Base-by-base conservation (phyloP, 2,113 vertebrate species). In the Podarcis muralis region DNA sequence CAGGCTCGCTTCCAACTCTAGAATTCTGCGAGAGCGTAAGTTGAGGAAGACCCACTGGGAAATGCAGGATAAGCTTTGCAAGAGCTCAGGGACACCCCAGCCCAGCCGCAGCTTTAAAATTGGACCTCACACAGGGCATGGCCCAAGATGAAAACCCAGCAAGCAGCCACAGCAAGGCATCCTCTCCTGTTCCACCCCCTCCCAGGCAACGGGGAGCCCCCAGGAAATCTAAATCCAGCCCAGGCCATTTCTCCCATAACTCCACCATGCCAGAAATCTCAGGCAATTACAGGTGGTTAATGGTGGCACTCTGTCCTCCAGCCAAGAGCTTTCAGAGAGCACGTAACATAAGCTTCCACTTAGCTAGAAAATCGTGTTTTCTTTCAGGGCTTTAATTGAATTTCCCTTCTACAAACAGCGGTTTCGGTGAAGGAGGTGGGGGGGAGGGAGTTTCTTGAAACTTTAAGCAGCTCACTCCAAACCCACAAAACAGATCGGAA, bases 361-460 rank as follows among this genome's bases (percentile, higher is more conserved):
- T 84, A 84, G 65, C 15, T 43, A 66, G 81, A 79, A 84, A 90
- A 83, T n/a, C 72, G 4, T 0, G 1, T 72, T 84, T 87, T 53
- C 78, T 81, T 9, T 37, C 20, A 40, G 1, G 23, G 75, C 57
- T 87, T 71, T 32, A 27, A 37, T 30, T 77, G 30, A 81, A 88
- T 94, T 93, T 85, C 22, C 40, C 72, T 85, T 22, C 11, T 0
- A 53, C 77, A 91, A 88, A 59, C 85, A 66, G 74, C 20, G 53
- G 83, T 83, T 85, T 85, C 16, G 32, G 80, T 83, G 66, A 5
- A 53, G 48, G 48, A 53, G 48, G 48, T 53, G 57, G 68, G 16
- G 43, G 13, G 1, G 20, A 0, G 57, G 53, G 1, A 0, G 0
- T 4, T 76, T 72, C 5, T 7, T 71, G 71, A 37, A 35, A 0